Conservation (phyloP, 2,113 vertebrate genomes). For the Globicephala melas region DNA sequence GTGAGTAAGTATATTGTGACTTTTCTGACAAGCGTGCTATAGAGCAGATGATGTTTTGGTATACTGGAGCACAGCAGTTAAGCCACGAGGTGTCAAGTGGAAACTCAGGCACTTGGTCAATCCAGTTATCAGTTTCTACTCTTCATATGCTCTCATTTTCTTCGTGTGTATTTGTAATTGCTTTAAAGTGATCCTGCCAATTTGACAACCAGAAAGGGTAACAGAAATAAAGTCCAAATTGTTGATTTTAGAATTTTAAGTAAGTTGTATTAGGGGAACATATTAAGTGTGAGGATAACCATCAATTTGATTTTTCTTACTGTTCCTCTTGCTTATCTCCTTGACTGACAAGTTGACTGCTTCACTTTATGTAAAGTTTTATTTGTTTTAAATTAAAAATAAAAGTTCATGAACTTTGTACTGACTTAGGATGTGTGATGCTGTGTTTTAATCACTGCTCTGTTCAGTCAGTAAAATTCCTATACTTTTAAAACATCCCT, state of each 20-base stretch:
- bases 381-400: slow-evolving; percentile 44
- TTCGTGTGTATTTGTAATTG: background rate
- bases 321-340: background rate
- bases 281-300: background rate
- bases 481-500: background rate
- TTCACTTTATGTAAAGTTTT: background rate
- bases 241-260: slow-evolving; percentile 14
- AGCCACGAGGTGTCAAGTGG: background rate
- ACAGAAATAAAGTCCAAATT: background rate
- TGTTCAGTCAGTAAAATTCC: background rate
- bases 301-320: background rate
- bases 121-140: background rate
- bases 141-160: background rate
- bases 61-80: background rate
- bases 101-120: background rate
- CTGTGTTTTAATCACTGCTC: background rate
- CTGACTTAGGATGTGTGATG: background rate
- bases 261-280: background rate
- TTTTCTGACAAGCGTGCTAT: background rate
- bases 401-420: background rate
- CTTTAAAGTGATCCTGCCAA: background rate
- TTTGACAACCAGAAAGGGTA: background rate
- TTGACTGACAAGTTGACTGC: background rate
- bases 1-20: background rate
- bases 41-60: background rate